phyloP scores from a whole-genome alignment of 2,113 vertebrate genomes.

The Melanostigma gelatinosum region DNA sequence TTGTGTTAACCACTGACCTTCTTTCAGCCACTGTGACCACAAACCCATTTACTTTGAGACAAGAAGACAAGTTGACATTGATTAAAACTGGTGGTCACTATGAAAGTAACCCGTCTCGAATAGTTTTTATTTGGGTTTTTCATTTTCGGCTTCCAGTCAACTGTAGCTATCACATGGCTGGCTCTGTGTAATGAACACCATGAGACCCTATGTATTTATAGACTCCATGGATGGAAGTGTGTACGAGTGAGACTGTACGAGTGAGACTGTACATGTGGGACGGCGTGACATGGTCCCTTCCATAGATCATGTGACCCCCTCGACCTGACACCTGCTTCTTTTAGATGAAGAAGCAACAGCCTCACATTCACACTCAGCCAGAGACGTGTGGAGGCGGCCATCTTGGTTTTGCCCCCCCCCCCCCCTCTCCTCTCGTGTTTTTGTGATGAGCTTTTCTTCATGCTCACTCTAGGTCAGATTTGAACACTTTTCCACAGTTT shows the following conservation, averaged over 20 bases:
- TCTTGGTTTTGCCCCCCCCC: conserved; percentile 26
- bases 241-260: neutral
- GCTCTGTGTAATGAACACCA: conserved; percentile 59
- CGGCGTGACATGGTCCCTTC: conserved; percentile 51
- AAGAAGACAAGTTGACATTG: neutral
- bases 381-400: conserved; percentile 33
- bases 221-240: neutral
- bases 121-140: neutral
- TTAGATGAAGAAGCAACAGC: conserved; percentile 13
- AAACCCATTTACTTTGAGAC: neutral
- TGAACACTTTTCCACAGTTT: neutral
- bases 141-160: conserved; percentile 2
- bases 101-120: neutral
- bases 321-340: conserved; percentile 58
- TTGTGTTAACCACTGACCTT: neutral
- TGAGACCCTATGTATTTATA: conserved; percentile 65
- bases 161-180: conserved; percentile 3
- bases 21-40: neutral
- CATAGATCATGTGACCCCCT: conserved; percentile 59
- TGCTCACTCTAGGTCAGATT: neutral
- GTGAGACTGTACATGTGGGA: conserved; percentile 45
- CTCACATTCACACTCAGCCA: neutral
- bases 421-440: neutral
- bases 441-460: neutral
- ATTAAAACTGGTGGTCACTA: neutral